A percentile compares a stretch with the other conserved stretches of the same genome.
phyloP scores from a whole-genome alignment of 2,113 vertebrate genomes.

The Dendropsophus ebraccatus region DNA sequence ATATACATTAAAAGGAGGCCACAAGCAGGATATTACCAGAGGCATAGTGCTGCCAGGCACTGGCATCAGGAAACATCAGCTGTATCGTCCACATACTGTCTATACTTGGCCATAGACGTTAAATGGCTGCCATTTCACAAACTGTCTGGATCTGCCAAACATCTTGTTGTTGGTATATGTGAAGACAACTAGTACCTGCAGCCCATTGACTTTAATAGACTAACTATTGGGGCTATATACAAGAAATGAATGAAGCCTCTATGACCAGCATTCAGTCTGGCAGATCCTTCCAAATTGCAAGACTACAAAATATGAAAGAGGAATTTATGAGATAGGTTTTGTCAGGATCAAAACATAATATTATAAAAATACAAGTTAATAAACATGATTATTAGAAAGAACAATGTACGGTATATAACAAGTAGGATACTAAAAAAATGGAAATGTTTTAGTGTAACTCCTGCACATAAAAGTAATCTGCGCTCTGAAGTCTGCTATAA shows the following conservation, averaged over 20 bases:
- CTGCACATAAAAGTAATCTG: not conserved
- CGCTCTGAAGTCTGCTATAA: not conserved
- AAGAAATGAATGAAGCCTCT: no score
- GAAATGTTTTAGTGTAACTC: not conserved
- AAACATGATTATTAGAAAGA: not conserved
- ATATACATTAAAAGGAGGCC: no score
- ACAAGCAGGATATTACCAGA: no score
- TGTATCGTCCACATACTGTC: not conserved
- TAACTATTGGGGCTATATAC: no score
- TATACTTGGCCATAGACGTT: no score
- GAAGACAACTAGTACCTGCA: no score
- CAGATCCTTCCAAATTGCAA: not conserved
- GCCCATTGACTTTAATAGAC: no score
- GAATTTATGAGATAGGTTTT: not conserved
- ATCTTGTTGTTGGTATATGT: no score
- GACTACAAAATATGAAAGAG: not conserved
- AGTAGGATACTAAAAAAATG: not conserved
- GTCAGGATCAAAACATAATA: not conserved
- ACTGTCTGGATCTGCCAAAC: no score
- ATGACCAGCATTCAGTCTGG: not conserved
- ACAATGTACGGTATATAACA: not conserved
- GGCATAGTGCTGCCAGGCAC: no score
- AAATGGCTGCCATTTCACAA: no score
- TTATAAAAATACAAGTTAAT: not conserved
- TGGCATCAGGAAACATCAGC: no score